Percentiles rank a stretch among this genome's conserved stretches.
phyloP scores from a whole-genome alignment of 2,113 vertebrate species.

The Narcine bancroftii region DNA sequence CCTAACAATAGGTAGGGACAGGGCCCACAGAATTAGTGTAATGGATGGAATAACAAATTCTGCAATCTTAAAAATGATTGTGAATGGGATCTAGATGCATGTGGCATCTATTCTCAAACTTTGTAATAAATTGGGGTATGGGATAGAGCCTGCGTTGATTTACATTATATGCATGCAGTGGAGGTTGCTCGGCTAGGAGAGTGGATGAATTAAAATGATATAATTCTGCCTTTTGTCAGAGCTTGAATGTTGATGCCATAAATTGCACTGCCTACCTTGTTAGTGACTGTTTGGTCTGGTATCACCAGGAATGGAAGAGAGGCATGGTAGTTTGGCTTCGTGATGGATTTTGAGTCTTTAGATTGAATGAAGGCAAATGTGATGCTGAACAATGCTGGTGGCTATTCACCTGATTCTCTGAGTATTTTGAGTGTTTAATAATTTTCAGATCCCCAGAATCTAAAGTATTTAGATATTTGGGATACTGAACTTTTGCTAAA shows the following conservation, averaged over 20 bases:
- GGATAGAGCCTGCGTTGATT: no score
- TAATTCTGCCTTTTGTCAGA: neutral
- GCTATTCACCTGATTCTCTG: no score
- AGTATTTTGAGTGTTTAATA: no score
- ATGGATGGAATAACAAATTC: neutral
- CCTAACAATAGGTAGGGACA: neutral
- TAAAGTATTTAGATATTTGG: no score
- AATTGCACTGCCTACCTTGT: neutral
- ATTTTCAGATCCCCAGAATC: no score
- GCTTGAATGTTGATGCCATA: no score
- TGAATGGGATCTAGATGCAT: neutral
- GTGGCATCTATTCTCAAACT: neutral
- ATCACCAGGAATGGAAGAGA: neutral
- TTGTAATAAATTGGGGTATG: neutral
- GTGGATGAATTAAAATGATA: neutral
- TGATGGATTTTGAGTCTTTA: neutral
- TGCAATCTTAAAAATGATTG: neutral
- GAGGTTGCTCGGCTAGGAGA: neutral
- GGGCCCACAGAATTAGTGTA: neutral
- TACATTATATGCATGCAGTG: no score
- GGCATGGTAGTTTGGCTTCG: neutral
- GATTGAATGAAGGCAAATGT: no score
- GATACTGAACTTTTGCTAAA: no score
- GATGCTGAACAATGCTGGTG: no score
- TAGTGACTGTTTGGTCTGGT: neutral